A percentile compares a stretch with the other conserved stretches of the same genome.
Conservation (phyloP, 2,888 invertebrate genomes). For the Allacma fusca region DNA sequence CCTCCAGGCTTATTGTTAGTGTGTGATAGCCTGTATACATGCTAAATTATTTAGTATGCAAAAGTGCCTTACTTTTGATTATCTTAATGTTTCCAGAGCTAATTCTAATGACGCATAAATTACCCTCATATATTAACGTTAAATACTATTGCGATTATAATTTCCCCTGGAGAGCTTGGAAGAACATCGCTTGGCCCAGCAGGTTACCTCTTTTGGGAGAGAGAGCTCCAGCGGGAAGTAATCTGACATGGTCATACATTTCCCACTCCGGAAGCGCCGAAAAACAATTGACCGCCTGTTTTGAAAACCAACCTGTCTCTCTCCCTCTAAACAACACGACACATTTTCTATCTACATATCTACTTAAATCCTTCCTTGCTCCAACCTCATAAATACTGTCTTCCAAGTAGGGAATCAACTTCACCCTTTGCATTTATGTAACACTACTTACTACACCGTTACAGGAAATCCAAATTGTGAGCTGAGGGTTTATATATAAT, state of each 20-base stretch:
- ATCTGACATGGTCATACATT: conserved; percentile 47
- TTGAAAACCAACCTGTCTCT: neutral
- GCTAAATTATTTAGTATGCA: neutral
- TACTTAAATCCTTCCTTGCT: neutral
- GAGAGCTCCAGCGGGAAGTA: conserved; percentile 43
- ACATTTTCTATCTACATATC: neutral
- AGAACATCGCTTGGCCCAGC: conserved; percentile 20
- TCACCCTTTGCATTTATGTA: neutral
- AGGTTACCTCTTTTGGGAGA: conserved; percentile 3
- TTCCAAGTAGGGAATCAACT: neutral
- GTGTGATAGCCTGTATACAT: no score
- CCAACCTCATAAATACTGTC: neutral
- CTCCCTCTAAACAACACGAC: neutral
- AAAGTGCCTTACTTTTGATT: neutral
- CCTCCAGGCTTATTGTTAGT: no score
- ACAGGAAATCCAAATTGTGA: neutral
- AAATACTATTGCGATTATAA: conserved; percentile 9
- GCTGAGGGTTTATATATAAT: no score
- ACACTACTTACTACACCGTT: no score
- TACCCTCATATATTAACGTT: conserved; percentile 3
- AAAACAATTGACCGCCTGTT: conserved; percentile 44
- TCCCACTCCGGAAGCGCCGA: conserved; percentile 33
- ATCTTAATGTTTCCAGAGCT: conserved; percentile 11
- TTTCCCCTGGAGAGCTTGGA: neutral
- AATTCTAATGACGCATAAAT: conserved; percentile 7